Conservation (phyloP, 2,113 vertebrate species). For the Myanophis thanlyinensis region DNA sequence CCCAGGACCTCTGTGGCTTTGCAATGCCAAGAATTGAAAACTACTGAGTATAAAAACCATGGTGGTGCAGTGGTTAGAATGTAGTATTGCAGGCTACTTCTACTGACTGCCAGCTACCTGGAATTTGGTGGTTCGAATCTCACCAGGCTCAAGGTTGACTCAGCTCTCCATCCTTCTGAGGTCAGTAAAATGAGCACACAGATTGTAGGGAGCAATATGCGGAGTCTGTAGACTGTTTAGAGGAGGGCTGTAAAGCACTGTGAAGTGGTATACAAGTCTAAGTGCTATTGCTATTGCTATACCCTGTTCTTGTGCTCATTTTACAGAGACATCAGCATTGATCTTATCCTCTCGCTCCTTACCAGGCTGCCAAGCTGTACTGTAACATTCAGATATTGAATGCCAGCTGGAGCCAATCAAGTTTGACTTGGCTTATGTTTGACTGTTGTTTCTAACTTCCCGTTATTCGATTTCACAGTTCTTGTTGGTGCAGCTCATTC, state of each 20-base stretch:
- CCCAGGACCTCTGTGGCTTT: not conserved
- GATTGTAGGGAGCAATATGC: too few species aligned
- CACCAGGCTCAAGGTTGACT: too few species aligned
- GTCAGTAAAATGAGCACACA: too few species aligned
- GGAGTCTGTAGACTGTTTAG: too few species aligned
- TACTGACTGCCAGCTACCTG: too few species aligned
- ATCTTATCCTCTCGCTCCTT: not conserved
- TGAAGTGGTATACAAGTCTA: too few species aligned
- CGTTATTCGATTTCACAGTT: not conserved
- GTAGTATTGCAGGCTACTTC: too few species aligned
- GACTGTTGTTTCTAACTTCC: not conserved
- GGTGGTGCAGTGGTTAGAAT: too few species aligned
- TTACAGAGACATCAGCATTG: not conserved
- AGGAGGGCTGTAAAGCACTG: too few species aligned
- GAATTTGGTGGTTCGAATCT: too few species aligned
- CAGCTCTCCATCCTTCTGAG: too few species aligned
- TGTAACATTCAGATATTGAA: not conserved
- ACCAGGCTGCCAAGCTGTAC: not conserved
- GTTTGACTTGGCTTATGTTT: not conserved
- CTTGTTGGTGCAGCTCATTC: not conserved
- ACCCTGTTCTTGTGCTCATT: not conserved
- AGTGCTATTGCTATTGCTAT: too few species aligned
- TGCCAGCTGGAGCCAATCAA: not conserved
- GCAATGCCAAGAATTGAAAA: not conserved
- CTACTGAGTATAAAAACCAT: not conserved